phyloP scores from a whole-genome alignment of 2,888 invertebrate species.

The Cremastinae sp. region DNA sequence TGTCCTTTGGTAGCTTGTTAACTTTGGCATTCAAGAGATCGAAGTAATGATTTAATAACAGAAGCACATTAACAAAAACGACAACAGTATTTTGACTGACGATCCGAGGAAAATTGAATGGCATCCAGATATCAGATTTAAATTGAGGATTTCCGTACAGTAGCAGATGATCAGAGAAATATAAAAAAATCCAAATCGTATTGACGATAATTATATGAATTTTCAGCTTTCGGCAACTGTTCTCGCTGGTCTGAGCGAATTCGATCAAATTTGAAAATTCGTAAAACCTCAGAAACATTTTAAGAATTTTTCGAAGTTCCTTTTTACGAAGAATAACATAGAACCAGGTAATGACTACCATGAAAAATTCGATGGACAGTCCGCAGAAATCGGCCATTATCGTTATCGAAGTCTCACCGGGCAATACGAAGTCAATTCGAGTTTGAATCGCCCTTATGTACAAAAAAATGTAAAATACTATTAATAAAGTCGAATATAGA shows the following conservation, averaged over 20 bases:
- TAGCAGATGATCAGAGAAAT: constrained; percentile 13
- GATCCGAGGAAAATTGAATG: constrained; percentile 29
- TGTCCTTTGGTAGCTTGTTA: constrained; percentile 6
- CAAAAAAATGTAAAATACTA: constrained; percentile 12
- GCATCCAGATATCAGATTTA: constrained; percentile 27
- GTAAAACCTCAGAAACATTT: neutral
- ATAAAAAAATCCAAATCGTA: constrained; percentile 9
- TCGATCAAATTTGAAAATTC: constrained; percentile 12
- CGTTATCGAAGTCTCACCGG: constrained; percentile 20
- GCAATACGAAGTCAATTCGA: neutral
- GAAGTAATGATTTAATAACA: constrained; percentile 17
- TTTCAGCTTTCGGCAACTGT: neutral
- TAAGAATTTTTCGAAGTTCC: constrained; percentile 13
- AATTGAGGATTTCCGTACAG: neutral
- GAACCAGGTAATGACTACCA: constrained; percentile 35
- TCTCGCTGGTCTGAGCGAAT: neutral
- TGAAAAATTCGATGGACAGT: constrained; percentile 9
- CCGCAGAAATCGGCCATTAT: constrained; percentile 25
- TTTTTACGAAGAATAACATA: constrained; percentile 23
- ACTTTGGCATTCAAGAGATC: constrained; percentile 28
- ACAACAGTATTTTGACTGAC: constrained; percentile 30
- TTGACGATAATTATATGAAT: constrained; percentile 12
- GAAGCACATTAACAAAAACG: constrained; percentile 17
- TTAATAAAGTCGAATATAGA: constrained; percentile 28
- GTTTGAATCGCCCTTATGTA: constrained; percentile 26